phyloP scores from a whole-genome alignment of 2,113 vertebrate genomes.

The Perccottus glenii region DNA sequence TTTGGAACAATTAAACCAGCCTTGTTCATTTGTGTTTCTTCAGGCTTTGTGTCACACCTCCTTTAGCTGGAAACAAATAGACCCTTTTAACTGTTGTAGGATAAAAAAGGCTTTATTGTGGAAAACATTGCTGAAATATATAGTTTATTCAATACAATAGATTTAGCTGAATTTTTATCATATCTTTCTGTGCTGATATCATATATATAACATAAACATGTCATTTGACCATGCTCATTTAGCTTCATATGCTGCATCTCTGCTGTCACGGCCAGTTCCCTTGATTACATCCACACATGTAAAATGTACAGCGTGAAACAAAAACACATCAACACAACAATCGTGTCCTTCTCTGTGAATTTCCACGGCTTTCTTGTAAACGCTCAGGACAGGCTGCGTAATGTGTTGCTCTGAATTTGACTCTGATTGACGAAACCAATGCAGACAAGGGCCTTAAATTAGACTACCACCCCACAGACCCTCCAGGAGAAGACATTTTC shows the following conservation, averaged over 20 bases:
- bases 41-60: background rate
- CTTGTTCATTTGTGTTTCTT: background rate
- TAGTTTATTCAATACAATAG: too few species aligned
- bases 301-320: background rate
- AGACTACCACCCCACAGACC: constrained; percentile 13
- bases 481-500: constrained; percentile 6
- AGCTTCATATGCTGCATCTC: background rate
- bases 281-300: background rate
- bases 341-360: background rate
- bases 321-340: background rate
- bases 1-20: background rate
- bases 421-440: constrained; percentile 28
- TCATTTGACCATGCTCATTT: background rate
- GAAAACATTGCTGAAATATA: too few species aligned
- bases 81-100: too few species aligned
- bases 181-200: background rate
- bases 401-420: constrained; percentile 6
- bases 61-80: too few species aligned
- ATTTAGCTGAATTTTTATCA: too few species aligned
- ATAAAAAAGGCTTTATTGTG: too few species aligned
- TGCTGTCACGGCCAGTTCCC: too few species aligned
- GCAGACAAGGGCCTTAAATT: constrained; percentile 27
- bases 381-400: background rate
- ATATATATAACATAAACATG: background rate
- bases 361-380: background rate